Base-by-base conservation (phyloP, 2,797 vertebrate species). In the Squalus acanthias region DNA sequence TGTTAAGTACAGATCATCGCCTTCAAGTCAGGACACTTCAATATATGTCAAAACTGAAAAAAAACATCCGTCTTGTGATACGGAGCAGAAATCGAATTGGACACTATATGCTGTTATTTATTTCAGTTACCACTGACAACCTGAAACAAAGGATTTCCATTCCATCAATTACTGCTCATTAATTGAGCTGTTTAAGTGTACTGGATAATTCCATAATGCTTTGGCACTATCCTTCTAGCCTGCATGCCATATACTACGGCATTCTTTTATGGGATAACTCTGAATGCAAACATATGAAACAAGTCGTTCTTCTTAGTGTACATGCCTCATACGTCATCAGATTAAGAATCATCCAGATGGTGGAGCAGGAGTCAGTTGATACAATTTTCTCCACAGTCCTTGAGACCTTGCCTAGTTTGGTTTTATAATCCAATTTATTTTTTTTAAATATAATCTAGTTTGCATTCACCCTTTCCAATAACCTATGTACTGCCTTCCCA, bases 341-440 rank as follows among this genome's bases (percentile, higher is more conserved):
- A 74, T 95, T 74, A 76, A 95, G 39, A 74, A 7, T 26, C 70
- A 29, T 33, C 94, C 94, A 95, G 94, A 95, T 95, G 94, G 94
- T 76, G 69, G 50, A 76, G 50, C 50, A 39, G n/a, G n/a, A 50
- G 22, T 50, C 79, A n/a, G 15, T 46, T 82, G n/a, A 65, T 22
- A 67, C 57, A 65, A 22, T n/a, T 67, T 17, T 39, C 63, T 93
- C 63, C 1, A 29, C 46, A 46, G 91, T 5, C 17, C n/a, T 67
- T 26, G 33, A 39, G 91, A 39, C 33, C 7, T 67, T 93, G 65
- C 20, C 20, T 65, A 39, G 91, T 46, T 93, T 93, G 3, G n/a
- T 93, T 93, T 39, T 22, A 46, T 93, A 67, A 69, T 93, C 63
- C 22, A 17, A 65, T 93, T 93, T n/a, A 2, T 7, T 88, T 26